Evolutionary conservation across 2,888 invertebrate species (phyloP).

Genomic region (Agrochola circellaris): DNA sequence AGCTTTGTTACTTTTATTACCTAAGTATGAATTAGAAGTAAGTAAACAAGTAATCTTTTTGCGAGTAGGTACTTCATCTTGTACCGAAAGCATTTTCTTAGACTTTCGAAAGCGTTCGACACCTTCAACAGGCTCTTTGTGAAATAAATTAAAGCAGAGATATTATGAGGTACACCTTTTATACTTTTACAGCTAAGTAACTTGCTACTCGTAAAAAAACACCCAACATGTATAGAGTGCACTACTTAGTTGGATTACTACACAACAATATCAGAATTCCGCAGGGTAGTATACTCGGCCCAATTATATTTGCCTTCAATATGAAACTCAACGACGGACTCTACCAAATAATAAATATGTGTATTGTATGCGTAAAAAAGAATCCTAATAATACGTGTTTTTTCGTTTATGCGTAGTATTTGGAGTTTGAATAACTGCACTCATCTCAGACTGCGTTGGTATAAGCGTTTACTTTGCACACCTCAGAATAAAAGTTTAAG

Average conservation of each 20-base stretch:
- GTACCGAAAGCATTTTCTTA: neutral
- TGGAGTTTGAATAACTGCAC: neutral
- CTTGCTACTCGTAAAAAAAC: neutral
- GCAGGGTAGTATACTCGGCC: neutral
- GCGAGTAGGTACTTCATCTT: neutral
- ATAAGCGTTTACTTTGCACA: no score
- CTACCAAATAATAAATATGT: neutral
- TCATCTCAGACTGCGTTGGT: neutral
- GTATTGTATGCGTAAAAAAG: neutral
- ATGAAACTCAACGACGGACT: neutral
- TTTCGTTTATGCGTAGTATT: neutral
- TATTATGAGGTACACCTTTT: neutral
- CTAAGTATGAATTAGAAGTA: neutral
- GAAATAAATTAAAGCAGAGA: neutral
- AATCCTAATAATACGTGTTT: neutral
- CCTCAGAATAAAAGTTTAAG: neutral
- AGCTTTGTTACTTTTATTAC: no score
- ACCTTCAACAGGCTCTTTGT: neutral
- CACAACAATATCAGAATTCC: neutral
- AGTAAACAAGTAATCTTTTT: neutral
- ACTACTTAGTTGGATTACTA: neutral
- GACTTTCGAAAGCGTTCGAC: neutral
- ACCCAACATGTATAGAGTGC: neutral
- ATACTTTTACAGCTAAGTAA: neutral
- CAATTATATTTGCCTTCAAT: constrained; percentile 9